Evolutionary conservation across 2,797 vertebrate species (phyloP), one percentile per base, ranked within the genome.

Genomic region (Pristis pectinata): DNA sequence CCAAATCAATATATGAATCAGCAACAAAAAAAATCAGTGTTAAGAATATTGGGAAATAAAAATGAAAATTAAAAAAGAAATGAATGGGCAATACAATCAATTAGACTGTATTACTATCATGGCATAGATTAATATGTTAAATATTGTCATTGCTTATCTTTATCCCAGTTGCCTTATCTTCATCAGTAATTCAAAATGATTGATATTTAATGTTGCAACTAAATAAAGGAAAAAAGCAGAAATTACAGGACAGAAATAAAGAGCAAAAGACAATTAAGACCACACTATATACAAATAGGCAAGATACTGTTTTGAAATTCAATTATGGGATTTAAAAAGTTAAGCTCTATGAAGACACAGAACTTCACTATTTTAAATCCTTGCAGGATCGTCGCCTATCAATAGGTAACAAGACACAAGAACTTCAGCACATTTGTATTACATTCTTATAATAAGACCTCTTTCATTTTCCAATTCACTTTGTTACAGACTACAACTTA

Each of bases 401-500:
- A 34, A 56, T 74, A 74, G 92, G 67, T 74, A 94, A 94, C 92
- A 94, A 76, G 70, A 76, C 92, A 94, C 49, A 53, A 41, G 59
- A 74, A 94, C 70, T 94, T 70, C 44, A 76, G 27, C 37, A 49
- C 70, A 56, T 30, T 94, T 94, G 27, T 74, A 34, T 76, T 94
- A 76, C 44, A 22, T 94, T 70, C 8, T 72, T 76, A 70, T 22
- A 76, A 94, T 34, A 76, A 76, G 6, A 76, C 44, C 72, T 56
- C 44, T 2, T 79, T 95, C 95, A 96, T 95, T 95, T 95, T 97
- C 97, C 97, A 97, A 97, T 97, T 97, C 97, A 97, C 97, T 98
- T 97, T 97, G 97, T 97, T 96, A 97, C 97, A 97, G 97, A 97
- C 97, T 96, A 96, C 95, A 96, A 96, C 96, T 95, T 96, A n/a